Conservation (phyloP, 2,797 vertebrate genomes). For the Erpetoichthys calabaricus region DNA sequence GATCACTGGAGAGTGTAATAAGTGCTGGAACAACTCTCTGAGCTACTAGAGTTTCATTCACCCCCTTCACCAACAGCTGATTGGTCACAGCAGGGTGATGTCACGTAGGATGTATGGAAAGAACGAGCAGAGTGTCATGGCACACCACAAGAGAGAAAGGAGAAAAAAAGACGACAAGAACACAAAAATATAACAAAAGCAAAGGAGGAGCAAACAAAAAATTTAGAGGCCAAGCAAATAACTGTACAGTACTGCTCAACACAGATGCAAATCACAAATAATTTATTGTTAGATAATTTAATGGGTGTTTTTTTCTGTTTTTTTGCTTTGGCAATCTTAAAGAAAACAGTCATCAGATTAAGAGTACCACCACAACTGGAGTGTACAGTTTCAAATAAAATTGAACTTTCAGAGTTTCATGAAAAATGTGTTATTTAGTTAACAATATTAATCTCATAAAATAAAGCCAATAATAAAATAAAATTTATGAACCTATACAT, state of each 20-base stretch:
- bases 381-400: no score
- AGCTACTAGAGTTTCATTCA: slow-evolving; percentile 99
- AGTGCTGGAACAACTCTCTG: slow-evolving; percentile 99
- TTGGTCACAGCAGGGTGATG: slow-evolving; percentile 75
- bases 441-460: no score
- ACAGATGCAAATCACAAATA: slow-evolving; percentile 28
- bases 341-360: no score
- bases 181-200: slow-evolving; percentile 50
- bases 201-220: slow-evolving; percentile 75
- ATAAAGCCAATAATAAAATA: no score
- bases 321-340: no score
- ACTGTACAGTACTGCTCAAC: slow-evolving; percentile 48
- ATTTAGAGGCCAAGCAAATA: slow-evolving; percentile 65
- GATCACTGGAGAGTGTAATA: slow-evolving; percentile 99
- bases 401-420: no score
- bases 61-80: slow-evolving; percentile 99
- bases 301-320: no score
- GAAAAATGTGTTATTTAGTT: no score
- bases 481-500: no score
- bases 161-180: slow-evolving; percentile 53
- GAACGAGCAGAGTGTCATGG: slow-evolving; percentile 73
- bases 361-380: no score
- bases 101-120: slow-evolving; percentile 82
- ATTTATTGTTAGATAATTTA: no score
- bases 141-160: slow-evolving; percentile 54